Base-by-base conservation (phyloP, 2,888 invertebrate genomes). In the Himalopsyche anomala region DNA sequence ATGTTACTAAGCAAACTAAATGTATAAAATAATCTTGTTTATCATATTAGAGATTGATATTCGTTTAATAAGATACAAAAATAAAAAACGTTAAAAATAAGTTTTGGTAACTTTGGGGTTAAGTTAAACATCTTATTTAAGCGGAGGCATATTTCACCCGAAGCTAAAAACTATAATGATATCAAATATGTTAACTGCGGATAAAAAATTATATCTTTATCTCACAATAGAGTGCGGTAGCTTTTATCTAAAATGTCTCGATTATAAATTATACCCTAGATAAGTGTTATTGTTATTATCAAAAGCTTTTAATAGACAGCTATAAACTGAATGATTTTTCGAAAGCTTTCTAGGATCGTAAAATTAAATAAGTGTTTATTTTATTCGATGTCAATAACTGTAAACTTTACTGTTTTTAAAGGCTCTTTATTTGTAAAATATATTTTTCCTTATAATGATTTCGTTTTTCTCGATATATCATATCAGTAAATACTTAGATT, bases 181-280 rank as follows among this genome's bases (percentile, higher is more conserved):
- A 83, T 83, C 83, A 80, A 85, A 82, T 83, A 82, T 85, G 82
- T 83, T 80, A 80, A 40, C 84, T 55, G 74, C 74, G 74, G 55
- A 54, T 79, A 54, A 79, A 84, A 84, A 84, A 79, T 42, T 15
- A 69, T 40, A 69, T 74, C 69, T 45, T 62, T 69, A 83, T 62
- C 83, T n/a, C 28, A 83, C 83, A 83, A 83, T 83, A 51, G 83
- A 38, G 69, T 74, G 51, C 83, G 62, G 42, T 74, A 51, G 51
- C 83, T 45, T 36, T 51, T 40, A 51, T 51, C 69, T 74, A 36
- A 74, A 69, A 83, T 83, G 83, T 83, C 45, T 83, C 74, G 28
- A 83, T 83, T 83, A 85, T 83, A 83, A 85, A 85, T 85, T 85
- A 83, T 85, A 83, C 74, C 74, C 83, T 55, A 82, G 85, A 85